Evolutionary conservation across 2,113 vertebrate genomes (phyloP).

Genomic region (Redunca redunca): DNA sequence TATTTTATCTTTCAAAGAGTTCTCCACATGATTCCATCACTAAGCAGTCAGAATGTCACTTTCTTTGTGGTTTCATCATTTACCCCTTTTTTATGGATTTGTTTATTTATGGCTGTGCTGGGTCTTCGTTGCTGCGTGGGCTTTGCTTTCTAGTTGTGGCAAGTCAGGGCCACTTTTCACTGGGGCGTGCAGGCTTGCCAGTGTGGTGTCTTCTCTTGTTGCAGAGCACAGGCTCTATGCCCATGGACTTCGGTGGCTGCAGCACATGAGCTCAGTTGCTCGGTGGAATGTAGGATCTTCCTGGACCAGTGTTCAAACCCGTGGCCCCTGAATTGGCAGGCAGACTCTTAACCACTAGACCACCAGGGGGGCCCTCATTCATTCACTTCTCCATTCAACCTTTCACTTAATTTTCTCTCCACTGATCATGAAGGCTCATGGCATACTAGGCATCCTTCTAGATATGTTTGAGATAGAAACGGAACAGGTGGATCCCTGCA

Average conservation of each 20-base stretch:
- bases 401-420: background rate
- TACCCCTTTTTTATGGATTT: background rate
- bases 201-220: background rate
- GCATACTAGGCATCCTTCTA: rapidly evolving
- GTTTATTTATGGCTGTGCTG: background rate
- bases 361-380: background rate
- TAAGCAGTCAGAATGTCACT: background rate
- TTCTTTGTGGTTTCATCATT: background rate
- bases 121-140: background rate
- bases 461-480: background rate
- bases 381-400: background rate
- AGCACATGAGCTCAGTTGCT: background rate
- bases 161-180: background rate
- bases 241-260: background rate
- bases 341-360: background rate
- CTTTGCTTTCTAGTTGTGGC: background rate
- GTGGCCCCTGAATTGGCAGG: background rate
- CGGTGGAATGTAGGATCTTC: background rate
- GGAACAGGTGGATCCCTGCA: too few relatives aligned
- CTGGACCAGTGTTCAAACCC: background rate
- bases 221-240: background rate
- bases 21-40: background rate
- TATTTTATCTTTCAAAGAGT: background rate
- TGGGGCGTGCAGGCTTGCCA: background rate
- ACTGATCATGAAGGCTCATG: background rate